These are phyloP conservation scores for Sarcophaga caerulescens DNA, from an alignment of 2,888 invertebrate genomes.

Conservation along the genomic window DNA sequence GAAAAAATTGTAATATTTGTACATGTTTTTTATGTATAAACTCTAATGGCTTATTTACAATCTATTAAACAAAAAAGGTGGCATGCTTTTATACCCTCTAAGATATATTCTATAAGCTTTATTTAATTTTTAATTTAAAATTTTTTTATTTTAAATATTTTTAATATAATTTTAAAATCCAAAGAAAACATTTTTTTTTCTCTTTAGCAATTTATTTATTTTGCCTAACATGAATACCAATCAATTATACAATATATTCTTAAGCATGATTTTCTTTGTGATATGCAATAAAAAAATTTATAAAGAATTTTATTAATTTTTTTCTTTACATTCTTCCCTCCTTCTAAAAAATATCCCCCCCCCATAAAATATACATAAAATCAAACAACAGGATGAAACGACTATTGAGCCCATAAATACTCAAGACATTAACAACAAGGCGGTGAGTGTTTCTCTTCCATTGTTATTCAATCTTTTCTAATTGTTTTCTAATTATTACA, in stretches of 20 bases:
- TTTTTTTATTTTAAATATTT: neutral
- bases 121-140: too few relatives aligned
- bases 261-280: slow-evolving; percentile 54
- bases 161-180: too few relatives aligned
- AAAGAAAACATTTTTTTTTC: neutral
- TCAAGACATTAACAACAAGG: slow-evolving; percentile 65
- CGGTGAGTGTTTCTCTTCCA: slow-evolving; percentile 70
- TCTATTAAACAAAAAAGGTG: too few relatives aligned
- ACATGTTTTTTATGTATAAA: neutral
- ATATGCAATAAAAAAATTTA: neutral
- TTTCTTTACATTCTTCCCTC: slow-evolving; percentile 18
- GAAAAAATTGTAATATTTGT: neutral
- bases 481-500: slow-evolving; percentile 79
- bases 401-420: slow-evolving; percentile 57
- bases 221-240: neutral
- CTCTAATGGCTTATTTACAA: neutral
- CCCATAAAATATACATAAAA: neutral
- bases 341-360: neutral
- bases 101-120: too few relatives aligned
- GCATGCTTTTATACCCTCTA: too few relatives aligned
- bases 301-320: slow-evolving; percentile 22
- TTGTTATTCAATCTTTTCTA: neutral
- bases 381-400: slow-evolving; percentile 55
- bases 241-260: slow-evolving; percentile 10
- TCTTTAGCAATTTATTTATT: neutral